phyloP scores from a whole-genome alignment of 2,797 vertebrate genomes.

The Melanotaenia maccullochi region DNA sequence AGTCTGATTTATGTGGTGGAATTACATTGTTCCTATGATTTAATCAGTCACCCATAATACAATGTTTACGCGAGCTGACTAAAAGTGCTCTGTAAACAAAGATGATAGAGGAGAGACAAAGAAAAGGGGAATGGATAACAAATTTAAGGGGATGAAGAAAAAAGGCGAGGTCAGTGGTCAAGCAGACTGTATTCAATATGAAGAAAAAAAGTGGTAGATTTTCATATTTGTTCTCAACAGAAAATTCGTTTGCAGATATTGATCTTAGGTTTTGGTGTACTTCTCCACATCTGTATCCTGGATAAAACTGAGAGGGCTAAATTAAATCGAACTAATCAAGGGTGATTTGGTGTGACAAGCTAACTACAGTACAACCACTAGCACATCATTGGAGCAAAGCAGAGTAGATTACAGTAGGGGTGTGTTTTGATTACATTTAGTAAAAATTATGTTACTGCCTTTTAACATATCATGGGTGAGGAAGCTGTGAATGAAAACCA shows the following conservation, averaged over 20 bases:
- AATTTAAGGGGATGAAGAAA: neutral
- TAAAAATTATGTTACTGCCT: no score
- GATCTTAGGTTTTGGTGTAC: neutral
- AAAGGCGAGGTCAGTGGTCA: no score
- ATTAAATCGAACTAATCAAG: no score
- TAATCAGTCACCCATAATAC: conserved; percentile 3
- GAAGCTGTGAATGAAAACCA: no score
- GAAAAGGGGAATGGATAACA: neutral
- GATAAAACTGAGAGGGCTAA: neutral
- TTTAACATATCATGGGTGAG: no score
- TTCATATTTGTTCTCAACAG: neutral
- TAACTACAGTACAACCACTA: no score
- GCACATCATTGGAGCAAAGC: no score
- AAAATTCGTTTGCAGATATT: neutral
- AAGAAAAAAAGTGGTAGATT: neutral
- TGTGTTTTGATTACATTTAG: no score
- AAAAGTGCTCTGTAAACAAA: conserved; percentile 39
- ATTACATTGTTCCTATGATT: conserved; percentile 1
- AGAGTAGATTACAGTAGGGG: no score
- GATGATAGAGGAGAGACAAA: conserved; percentile 4
- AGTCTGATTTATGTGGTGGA: neutral
- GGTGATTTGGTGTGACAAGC: no score
- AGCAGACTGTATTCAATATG: no score
- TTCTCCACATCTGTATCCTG: neutral
- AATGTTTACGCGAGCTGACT: conserved; percentile 41